Evolutionary conservation across 2,888 invertebrate species (phyloP).

Genomic region (Thecophora atra): DNA sequence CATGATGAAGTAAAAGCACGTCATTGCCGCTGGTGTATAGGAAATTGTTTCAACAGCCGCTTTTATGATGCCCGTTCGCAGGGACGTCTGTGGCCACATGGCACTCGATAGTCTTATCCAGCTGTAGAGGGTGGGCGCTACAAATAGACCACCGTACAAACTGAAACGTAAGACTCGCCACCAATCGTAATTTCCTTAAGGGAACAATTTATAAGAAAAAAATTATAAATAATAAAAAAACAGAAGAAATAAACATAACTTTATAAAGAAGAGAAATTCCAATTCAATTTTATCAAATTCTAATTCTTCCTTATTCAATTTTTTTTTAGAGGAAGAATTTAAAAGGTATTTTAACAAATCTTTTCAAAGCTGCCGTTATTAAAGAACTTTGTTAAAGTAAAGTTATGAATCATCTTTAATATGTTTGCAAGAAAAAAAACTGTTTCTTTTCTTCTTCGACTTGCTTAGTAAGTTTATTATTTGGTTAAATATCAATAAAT

Average conservation of each 20-base stretch:
- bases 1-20: conserved; percentile 81
- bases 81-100: conserved; percentile 78
- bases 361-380: too few species aligned
- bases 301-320: background rate
- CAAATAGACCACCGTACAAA: conserved; percentile 81
- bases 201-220: background rate
- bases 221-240: background rate
- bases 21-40: conserved; percentile 80
- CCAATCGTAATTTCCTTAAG: conserved; percentile 74
- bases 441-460: too few species aligned
- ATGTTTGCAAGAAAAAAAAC: too few species aligned
- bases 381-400: too few species aligned
- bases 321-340: background rate
- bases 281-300: background rate
- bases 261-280: background rate
- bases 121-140: conserved; percentile 81
- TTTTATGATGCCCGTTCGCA: conserved; percentile 78
- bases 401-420: too few species aligned
- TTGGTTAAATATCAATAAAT: background rate
- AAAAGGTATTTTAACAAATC: background rate
- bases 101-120: conserved; percentile 82
- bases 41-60: conserved; percentile 79
- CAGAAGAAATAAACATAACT: background rate
- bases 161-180: conserved; percentile 77
- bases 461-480: too few species aligned